Base-by-base conservation (phyloP, 2,888 invertebrate species). In the Chaitophorus viminalis region DNA sequence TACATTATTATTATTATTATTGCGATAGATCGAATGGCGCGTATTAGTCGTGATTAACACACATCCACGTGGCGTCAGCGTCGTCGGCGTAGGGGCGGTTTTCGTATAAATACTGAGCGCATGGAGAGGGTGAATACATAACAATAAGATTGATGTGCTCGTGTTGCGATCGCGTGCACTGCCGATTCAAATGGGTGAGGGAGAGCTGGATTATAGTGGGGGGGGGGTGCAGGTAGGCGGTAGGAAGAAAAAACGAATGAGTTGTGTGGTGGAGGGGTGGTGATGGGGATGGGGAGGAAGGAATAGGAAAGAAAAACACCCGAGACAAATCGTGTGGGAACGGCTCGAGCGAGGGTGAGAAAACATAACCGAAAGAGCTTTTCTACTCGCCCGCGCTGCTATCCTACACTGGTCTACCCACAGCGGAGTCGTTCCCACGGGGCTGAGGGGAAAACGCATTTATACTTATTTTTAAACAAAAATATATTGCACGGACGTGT, bases 381-480 rank as follows among this genome's bases (percentile, higher is more conserved):
- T 79, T 87, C 72, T 78, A 70, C 14, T 36, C 36, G 54, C 77
- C 9, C 70, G n/a, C 70, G 29, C 52, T 21, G 36, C 68, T n/a
- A n/a, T n/a, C n/a, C n/a, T n/a, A n/a, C n/a, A n/a, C n/a, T 6
- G 21, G 18, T 25, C 18, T 75, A 33, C 25, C 36, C 25, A 31
- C 75, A 75, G 25, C 33, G 36, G 36, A 46, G 68, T 46, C 74
- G 36, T 87, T 87, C 86, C 86, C 86, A 79, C 79, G 74, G 86
- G 86, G 31, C 72, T 39, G 78, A 74, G 86, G 86, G 86, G 17
- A 79, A 87, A 79, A 74, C 79, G 70, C 86, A 60, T 87, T 87
- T 87, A 79, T 77, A 76, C 79, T 87, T 79, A 79, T 87, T 87
- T 87, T 81, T 39, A 72, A 86, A 87, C 86, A 81, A 81, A 87